A percentile compares a stretch with the other conserved stretches of the same genome.
These are phyloP conservation scores for Mus spretus DNA, from an alignment of 2,797 vertebrate species.

Conservation along the genomic window DNA sequence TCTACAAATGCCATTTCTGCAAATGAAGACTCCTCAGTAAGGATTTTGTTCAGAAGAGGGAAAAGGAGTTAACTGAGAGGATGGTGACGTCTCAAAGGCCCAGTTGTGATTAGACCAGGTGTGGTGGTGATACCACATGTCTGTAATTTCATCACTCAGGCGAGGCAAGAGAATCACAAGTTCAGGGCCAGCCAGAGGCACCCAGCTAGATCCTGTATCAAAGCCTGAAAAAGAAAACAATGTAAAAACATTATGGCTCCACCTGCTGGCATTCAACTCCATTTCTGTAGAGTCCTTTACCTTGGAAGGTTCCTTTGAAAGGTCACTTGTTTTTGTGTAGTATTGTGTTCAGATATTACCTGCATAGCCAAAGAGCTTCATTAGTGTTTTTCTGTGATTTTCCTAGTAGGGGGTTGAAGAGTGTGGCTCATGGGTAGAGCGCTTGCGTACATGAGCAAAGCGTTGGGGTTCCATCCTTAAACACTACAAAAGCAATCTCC, in stretches of 20 bases:
- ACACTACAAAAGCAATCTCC: not conserved
- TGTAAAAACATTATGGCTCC: not conserved
- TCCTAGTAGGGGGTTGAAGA: not conserved
- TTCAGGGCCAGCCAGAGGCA: not conserved
- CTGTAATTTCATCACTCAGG: not conserved
- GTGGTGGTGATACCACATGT: not conserved
- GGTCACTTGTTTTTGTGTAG: not conserved
- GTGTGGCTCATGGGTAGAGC: not conserved
- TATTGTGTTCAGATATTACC: not conserved
- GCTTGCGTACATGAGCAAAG: not conserved
- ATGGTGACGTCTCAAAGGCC: not conserved
- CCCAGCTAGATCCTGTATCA: not conserved
- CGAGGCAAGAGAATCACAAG: not conserved
- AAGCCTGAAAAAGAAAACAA: not conserved
- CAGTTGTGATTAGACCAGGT: not conserved
- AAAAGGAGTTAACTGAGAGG: not conserved
- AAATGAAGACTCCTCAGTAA: not conserved
- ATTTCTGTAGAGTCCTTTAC: not conserved
- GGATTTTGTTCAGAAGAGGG: not conserved
- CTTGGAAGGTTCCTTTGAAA: not conserved
- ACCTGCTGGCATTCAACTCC: not conserved
- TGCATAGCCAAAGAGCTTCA: not conserved
- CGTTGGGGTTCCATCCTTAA: not conserved
- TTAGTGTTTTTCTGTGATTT: slow-evolving; percentile 24
- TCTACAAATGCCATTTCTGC: not conserved